phyloP scores from a whole-genome alignment of 2,888 invertebrate species.

The Actias luna region DNA sequence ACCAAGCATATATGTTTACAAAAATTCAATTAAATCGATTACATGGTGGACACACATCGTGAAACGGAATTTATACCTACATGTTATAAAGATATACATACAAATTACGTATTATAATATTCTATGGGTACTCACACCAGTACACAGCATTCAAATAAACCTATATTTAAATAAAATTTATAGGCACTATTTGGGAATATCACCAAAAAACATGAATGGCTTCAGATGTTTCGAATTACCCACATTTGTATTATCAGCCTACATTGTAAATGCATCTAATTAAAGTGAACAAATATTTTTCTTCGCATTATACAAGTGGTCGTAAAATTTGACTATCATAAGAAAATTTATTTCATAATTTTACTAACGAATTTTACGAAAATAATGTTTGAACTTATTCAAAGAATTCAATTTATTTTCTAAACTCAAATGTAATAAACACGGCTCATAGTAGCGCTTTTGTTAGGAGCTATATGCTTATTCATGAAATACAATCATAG shows the following conservation, averaged over 20 bases:
- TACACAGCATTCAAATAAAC: neutral
- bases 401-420: neutral
- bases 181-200: neutral
- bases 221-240: neutral
- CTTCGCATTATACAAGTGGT: too few species aligned
- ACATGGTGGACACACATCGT: too few species aligned
- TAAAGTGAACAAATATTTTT: too few species aligned
- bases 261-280: neutral
- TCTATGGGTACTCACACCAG: neutral
- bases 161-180: neutral
- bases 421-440: neutral
- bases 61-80: too few species aligned
- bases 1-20: too few species aligned
- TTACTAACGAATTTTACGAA: neutral
- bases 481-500: neutral
- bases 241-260: neutral
- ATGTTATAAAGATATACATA: neutral
- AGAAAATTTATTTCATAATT: neutral
- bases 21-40: too few species aligned
- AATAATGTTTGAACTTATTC: neutral
- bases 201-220: neutral
- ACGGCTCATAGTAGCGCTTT: neutral
- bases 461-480: neutral
- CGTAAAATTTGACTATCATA: neutral
- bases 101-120: too few species aligned